phyloP scores from a whole-genome alignment of 1,140 invertebrate species.

The Hermatobates lingyangjiaoensis region DNA sequence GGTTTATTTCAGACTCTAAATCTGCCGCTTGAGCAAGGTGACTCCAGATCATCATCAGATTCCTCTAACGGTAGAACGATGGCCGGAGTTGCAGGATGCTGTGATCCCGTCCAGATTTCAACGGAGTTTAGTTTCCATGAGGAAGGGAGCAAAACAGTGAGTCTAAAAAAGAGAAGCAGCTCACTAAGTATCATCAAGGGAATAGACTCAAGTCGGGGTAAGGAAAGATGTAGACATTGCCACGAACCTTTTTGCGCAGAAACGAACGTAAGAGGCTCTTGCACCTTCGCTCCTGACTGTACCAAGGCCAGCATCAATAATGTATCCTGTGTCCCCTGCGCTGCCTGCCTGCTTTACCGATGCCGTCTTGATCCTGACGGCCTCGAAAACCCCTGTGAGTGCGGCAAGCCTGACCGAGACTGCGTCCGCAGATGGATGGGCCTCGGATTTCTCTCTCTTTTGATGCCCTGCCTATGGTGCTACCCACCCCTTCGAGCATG shows the following conservation, averaged over 20 bases:
- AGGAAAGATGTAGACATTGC: slow-evolving; percentile 36
- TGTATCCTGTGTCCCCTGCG: slow-evolving; percentile 66
- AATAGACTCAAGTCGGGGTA: slow-evolving; percentile 11
- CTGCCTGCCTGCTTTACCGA: slow-evolving; percentile 78
- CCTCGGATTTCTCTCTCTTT: slow-evolving; percentile 60
- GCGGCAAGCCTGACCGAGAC: slow-evolving; percentile 34
- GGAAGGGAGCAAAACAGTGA: slow-evolving; percentile 33
- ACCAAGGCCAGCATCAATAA: slow-evolving; percentile 59
- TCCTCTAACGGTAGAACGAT: slow-evolving; percentile 25
- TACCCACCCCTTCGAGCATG: slow-evolving; percentile 70
- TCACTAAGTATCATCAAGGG: not conserved
- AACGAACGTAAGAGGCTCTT: slow-evolving; percentile 58
- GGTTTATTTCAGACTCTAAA: slow-evolving; percentile 50
- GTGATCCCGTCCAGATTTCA: not conserved
- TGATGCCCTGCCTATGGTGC: slow-evolving; percentile 85
- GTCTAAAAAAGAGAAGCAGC: slow-evolving; percentile 35
- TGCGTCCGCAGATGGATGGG: slow-evolving; percentile 56
- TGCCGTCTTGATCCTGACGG: slow-evolving; percentile 73
- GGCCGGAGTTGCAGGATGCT: not conserved
- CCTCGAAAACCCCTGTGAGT: slow-evolving; percentile 62
- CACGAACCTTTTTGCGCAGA: slow-evolving; percentile 56
- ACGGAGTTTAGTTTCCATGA: slow-evolving; percentile 58
- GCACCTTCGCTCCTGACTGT: slow-evolving; percentile 74
- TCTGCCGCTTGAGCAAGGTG: slow-evolving; percentile 50
- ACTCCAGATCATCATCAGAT: slow-evolving; percentile 43